Percentiles rank a stretch among this genome's conserved stretches.
Evolutionary conservation across 2,888 invertebrate species (phyloP).

Genomic region (Gerris lacustris): DNA sequence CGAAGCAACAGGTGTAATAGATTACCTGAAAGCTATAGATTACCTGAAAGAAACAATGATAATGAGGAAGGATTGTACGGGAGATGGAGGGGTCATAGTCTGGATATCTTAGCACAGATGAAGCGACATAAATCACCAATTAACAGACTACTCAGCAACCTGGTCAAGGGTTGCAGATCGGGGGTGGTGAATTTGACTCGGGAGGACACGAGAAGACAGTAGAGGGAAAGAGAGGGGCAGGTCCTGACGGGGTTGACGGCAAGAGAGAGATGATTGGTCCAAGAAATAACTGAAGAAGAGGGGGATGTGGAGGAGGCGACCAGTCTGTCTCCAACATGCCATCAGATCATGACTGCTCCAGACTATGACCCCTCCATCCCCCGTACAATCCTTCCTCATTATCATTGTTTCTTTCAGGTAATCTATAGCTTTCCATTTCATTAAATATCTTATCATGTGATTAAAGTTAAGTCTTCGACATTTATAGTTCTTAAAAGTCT

Average conservation of each 20-base stretch:
- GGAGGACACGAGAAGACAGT: no score
- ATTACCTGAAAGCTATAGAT: not conserved
- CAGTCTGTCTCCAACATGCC: not conserved
- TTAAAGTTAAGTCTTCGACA: not conserved
- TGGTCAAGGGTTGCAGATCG: no score
- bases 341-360: not conserved
- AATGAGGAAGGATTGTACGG: not conserved
- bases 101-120: not conserved
- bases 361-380: not conserved
- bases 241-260: no score
- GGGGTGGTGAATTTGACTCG: no score
- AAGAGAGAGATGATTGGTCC: no score
- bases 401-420: not conserved
- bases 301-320: no score
- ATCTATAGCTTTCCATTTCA: not conserved
- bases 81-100: not conserved
- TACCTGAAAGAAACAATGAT: not conserved
- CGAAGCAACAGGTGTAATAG: no score
- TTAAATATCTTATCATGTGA: not conserved
- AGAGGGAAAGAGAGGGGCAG: no score
- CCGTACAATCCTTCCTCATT: not conserved
- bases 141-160: no score
- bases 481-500: no score
- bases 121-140: no score
- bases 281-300: no score